Percentiles rank a stretch among this genome's conserved stretches.
Evolutionary conservation across 2,888 invertebrate species (phyloP).

Genomic region (Hemithea aestivaria): DNA sequence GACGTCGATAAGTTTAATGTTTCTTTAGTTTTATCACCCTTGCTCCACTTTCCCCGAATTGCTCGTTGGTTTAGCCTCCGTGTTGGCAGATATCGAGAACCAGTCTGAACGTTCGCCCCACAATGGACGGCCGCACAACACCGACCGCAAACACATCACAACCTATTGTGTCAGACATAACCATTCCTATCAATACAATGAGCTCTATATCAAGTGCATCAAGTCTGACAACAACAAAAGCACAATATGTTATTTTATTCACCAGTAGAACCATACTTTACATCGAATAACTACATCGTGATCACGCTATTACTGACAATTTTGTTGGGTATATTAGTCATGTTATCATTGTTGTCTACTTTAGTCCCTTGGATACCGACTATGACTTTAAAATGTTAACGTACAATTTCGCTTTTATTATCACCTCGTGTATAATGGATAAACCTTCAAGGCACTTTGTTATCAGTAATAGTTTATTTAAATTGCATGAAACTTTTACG

Average conservation of each 20-base stretch:
- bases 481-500: slow-evolving; percentile 3
- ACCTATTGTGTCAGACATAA: slow-evolving; percentile 3
- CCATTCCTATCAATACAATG: slow-evolving; percentile 4
- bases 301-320: slow-evolving; percentile 22
- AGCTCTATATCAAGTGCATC: slow-evolving; percentile 20
- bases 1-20: slow-evolving; percentile 1
- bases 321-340: slow-evolving; percentile 4
- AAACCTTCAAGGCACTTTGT: too few relatives aligned
- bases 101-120: slow-evolving; percentile 6
- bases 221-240: slow-evolving; percentile 20
- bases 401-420: too few relatives aligned
- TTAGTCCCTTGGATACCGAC: not conserved
- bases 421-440: too few relatives aligned
- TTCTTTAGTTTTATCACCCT: slow-evolving; percentile 6
- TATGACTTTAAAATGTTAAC: too few relatives aligned
- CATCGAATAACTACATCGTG: slow-evolving; percentile 17
- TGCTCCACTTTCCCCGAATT: slow-evolving; percentile 10
- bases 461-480: too few relatives aligned
- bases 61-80: not conserved
- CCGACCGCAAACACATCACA: slow-evolving; percentile 7
- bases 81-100: slow-evolving; percentile 5
- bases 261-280: slow-evolving; percentile 26
- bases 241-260: slow-evolving; percentile 1
- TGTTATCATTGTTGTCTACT: not conserved
- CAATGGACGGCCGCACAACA: slow-evolving; percentile 5